These are phyloP conservation scores for Umimayanthus chanpuru DNA, from an alignment of 92 coral and sea anemone genomes.

Conservation along the genomic window DNA sequence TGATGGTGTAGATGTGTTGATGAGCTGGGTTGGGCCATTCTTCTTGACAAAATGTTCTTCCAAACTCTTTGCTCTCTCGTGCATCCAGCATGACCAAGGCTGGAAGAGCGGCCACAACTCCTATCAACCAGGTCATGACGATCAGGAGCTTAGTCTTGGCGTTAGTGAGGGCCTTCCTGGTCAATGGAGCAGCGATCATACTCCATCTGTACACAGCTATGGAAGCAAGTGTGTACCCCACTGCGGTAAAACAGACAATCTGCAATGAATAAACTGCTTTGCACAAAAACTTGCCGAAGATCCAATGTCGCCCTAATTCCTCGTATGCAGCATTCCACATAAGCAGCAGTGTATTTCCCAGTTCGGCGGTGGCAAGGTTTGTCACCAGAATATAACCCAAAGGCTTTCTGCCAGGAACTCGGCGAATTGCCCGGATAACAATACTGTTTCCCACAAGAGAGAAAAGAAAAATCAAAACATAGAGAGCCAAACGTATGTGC, in stretches of 20 bases:
- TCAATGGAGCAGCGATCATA: constrained; percentile 25
- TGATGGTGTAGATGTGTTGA: constrained; percentile 19
- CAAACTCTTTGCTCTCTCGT: not conserved
- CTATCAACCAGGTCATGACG: constrained; percentile 22
- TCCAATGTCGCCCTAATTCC: constrained; percentile 24
- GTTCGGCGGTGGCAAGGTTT: constrained; percentile 37
- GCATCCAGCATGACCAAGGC: not conserved
- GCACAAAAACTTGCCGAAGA: constrained; percentile 33
- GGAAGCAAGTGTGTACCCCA: constrained; percentile 36
- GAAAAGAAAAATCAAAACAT: constrained; percentile 4
- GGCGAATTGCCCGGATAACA: constrained; percentile 31
- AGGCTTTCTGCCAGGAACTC: constrained; percentile 25
- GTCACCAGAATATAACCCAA: constrained; percentile 37
- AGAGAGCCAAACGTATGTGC: constrained; percentile 15
- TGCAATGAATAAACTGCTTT: constrained; percentile 12
- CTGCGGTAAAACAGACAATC: constrained; percentile 30
- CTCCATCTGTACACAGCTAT: constrained; percentile 43
- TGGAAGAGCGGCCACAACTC: constrained; percentile 23
- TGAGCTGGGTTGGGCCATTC: constrained; percentile 4
- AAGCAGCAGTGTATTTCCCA: constrained; percentile 19
- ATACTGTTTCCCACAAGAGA: constrained; percentile 28
- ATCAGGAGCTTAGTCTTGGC: constrained; percentile 7
- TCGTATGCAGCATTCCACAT: constrained; percentile 28
- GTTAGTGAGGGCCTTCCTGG: constrained; percentile 11
- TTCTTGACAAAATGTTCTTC: constrained; percentile 14